Evolutionary conservation across 2,797 vertebrate genomes (phyloP).

Genomic region (Coilia nasus): DNA sequence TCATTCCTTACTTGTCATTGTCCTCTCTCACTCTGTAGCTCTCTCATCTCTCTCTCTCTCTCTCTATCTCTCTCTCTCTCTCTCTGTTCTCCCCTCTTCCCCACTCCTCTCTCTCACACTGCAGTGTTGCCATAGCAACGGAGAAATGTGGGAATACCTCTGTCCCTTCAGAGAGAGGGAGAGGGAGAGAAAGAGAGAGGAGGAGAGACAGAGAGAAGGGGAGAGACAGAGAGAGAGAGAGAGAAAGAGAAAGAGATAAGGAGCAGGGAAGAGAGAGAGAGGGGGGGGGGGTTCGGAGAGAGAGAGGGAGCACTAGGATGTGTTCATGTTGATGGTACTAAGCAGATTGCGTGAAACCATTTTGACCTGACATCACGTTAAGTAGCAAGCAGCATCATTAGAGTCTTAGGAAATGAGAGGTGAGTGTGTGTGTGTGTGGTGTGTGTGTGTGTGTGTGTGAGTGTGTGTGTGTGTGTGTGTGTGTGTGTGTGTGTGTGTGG

Average conservation of each 20-base stretch:
- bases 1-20: constrained; percentile 37
- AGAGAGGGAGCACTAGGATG: constrained; percentile 44
- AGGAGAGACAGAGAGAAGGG: constrained; percentile 15
- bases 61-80: constrained; percentile 46
- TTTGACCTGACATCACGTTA: not conserved
- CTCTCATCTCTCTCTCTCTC: constrained; percentile 34
- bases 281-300: constrained; percentile 33
- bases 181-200: constrained; percentile 49
- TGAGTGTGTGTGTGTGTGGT: not conserved
- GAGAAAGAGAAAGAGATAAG: constrained; percentile 41
- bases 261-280: constrained; percentile 16
- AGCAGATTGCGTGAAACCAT: constrained; percentile 27
- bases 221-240: constrained; percentile 42
- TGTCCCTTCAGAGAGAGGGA: constrained; percentile 72
- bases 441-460: not conserved
- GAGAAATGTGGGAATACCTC: constrained; percentile 85
- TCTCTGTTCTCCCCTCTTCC: constrained; percentile 53
- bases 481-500: not conserved
- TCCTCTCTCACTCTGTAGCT: constrained; percentile 25
- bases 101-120: constrained; percentile 75
- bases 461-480: constrained; percentile 2
- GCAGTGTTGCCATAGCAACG: constrained; percentile 83
- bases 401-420: constrained; percentile 9
- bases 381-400: constrained; percentile 10
- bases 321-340: constrained; percentile 24